These are phyloP conservation scores for Balanococcus diminutus DNA, from an alignment of 2,888 invertebrate species.

Conservation along the genomic window DNA sequence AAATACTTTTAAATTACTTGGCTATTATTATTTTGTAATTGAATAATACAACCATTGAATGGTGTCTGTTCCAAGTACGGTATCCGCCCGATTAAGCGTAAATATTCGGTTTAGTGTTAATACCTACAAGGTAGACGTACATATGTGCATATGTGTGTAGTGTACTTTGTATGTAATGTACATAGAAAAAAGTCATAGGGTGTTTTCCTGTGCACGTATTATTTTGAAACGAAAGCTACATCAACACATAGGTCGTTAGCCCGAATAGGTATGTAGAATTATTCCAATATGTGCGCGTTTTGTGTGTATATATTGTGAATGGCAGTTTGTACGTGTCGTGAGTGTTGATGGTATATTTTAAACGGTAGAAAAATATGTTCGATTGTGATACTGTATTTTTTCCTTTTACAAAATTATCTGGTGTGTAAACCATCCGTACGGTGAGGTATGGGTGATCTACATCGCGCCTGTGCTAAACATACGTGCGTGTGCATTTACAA, in stretches of 20 bases:
- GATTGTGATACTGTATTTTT: neutral
- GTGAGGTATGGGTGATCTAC: neutral
- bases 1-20: neutral
- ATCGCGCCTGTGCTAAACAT: neutral
- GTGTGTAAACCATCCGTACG: neutral
- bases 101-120: neutral
- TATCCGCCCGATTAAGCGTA: neutral
- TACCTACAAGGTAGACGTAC: neutral
- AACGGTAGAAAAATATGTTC: neutral
- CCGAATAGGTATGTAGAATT: conserved; percentile 28
- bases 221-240: conserved; percentile 5
- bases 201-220: conserved; percentile 2
- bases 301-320: neutral
- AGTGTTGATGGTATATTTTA: neutral
- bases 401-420: neutral
- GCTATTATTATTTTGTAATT: neutral
- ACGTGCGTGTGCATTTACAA: neutral
- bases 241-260: conserved; percentile 21
- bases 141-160: neutral
- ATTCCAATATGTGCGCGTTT: neutral
- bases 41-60: neutral
- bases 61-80: neutral
- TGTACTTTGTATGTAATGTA: neutral
- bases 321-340: neutral
- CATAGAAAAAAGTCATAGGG: neutral